phyloP scores from a whole-genome alignment of 2,888 invertebrate species.

The Silvanus unidentatus region DNA sequence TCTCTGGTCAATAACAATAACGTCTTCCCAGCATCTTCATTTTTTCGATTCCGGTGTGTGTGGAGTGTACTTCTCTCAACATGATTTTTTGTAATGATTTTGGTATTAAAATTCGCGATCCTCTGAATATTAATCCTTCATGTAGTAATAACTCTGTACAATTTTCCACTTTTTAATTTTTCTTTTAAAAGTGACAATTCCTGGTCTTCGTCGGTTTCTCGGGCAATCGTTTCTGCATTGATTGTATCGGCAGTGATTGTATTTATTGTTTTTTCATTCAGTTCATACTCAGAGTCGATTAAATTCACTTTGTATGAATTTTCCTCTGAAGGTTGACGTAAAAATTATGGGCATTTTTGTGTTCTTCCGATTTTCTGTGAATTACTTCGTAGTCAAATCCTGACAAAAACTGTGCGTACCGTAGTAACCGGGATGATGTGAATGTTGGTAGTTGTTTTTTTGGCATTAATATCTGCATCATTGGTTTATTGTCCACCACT shows the following conservation, averaged over 20 bases:
- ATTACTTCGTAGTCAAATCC: neutral
- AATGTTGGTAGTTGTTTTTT: neutral
- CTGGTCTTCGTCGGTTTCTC: too few relatives aligned
- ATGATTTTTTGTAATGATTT: neutral
- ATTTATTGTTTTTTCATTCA: too few relatives aligned
- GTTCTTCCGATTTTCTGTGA: neutral
- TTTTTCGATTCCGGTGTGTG: conserved; percentile 6
- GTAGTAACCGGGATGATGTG: neutral
- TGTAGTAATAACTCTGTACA: neutral
- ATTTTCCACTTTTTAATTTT: too few relatives aligned
- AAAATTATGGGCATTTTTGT: conserved; percentile 1
- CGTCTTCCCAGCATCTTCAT: conserved; percentile 21
- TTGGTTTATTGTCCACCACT: conserved; percentile 15
- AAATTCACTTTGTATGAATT: too few relatives aligned
- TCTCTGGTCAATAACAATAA: conserved; percentile 26
- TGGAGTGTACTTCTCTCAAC: neutral
- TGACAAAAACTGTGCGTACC: neutral
- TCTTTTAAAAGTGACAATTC: too few relatives aligned
- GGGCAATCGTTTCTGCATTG: too few relatives aligned
- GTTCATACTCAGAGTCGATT: too few relatives aligned
- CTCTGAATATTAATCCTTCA: neutral
- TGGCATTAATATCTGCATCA: conserved; percentile 1
- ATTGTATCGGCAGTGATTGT: too few relatives aligned
- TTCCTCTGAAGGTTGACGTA: neutral
- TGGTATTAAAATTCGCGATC: neutral